phyloP scores from a whole-genome alignment of 2,888 invertebrate species.

The Hirtodrosophila cameraria region DNA sequence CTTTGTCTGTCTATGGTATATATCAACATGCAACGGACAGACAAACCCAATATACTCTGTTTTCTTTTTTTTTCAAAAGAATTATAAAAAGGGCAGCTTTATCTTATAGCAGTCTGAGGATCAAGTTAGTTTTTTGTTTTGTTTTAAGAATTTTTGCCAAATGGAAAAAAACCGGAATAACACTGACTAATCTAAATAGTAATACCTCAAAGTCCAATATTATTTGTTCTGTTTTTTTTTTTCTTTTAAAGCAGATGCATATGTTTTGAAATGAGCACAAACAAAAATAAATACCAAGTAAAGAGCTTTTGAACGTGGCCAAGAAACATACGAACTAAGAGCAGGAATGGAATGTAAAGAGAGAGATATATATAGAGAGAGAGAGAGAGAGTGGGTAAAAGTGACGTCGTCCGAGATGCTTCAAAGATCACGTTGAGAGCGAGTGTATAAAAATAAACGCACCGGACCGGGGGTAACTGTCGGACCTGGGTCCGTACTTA shows the following conservation, averaged over 20 bases:
- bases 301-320: slow-evolving; percentile 6
- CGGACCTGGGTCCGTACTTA: slow-evolving; percentile 25
- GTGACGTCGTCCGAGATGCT: slow-evolving; percentile 8
- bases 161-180: slow-evolving; percentile 12
- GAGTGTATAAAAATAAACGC: slow-evolving; percentile 54
- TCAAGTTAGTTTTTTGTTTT: too few relatives aligned
- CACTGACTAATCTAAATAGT: background rate
- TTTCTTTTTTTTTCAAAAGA: too few relatives aligned
- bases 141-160: too few relatives aligned
- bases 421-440: slow-evolving; percentile 34
- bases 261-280: slow-evolving; percentile 10
- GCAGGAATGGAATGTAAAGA: slow-evolving; percentile 12
- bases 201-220: background rate
- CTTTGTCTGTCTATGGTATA: too few relatives aligned
- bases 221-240: background rate
- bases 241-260: background rate
- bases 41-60: too few relatives aligned
- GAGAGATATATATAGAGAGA: background rate
- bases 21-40: too few relatives aligned
- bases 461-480: slow-evolving; percentile 23
- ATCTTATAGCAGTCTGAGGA: too few relatives aligned
- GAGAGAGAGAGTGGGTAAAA: slow-evolving; percentile 8
- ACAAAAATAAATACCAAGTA: slow-evolving; percentile 17
- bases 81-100: too few relatives aligned
- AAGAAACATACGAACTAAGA: background rate